phyloP scores from a whole-genome alignment of 2,888 invertebrate genomes.

The Linnaemya vulpina region DNA sequence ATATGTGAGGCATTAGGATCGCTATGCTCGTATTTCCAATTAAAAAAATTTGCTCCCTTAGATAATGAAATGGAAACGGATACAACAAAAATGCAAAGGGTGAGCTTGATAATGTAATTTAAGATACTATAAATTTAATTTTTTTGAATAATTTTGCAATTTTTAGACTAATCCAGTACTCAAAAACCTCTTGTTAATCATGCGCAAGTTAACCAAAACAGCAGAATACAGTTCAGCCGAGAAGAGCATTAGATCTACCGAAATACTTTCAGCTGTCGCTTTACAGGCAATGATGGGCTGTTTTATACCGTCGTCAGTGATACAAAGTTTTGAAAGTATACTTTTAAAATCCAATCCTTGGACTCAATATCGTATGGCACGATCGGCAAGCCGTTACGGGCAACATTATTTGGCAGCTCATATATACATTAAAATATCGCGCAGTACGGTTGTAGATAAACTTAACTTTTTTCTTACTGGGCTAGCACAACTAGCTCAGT shows the following conservation, averaged over 20 bases:
- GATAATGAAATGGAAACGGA: slow-evolving; percentile 77
- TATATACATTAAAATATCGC: slow-evolving; percentile 86
- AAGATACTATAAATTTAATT: not conserved
- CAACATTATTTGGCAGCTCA: slow-evolving; percentile 89
- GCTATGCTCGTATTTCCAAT: slow-evolving; percentile 86
- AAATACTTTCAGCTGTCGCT: slow-evolving; percentile 91
- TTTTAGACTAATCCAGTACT: slow-evolving; percentile 77
- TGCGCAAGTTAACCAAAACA: slow-evolving; percentile 80
- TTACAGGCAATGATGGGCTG: slow-evolving; percentile 91
- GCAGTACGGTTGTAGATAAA: slow-evolving; percentile 92
- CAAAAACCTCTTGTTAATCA: slow-evolving; percentile 79
- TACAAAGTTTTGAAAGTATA: slow-evolving; percentile 85
- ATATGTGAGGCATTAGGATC: slow-evolving; percentile 90
- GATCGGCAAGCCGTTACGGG: slow-evolving; percentile 93
- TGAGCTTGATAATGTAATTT: not conserved
- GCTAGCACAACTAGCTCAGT: slow-evolving; percentile 89
- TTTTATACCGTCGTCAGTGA: slow-evolving; percentile 86
- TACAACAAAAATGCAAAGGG: slow-evolving; percentile 65
- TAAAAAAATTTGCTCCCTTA: slow-evolving; percentile 77
- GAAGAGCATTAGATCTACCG: slow-evolving; percentile 85
- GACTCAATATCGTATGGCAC: slow-evolving; percentile 93
- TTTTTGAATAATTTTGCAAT: not conserved
- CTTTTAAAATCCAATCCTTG: slow-evolving; percentile 87
- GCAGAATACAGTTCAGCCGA: slow-evolving; percentile 76
- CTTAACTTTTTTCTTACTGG: slow-evolving; percentile 94